Evolutionary conservation across 2,888 invertebrate species (phyloP).

Genomic region (Asteroscopus sphinx): DNA sequence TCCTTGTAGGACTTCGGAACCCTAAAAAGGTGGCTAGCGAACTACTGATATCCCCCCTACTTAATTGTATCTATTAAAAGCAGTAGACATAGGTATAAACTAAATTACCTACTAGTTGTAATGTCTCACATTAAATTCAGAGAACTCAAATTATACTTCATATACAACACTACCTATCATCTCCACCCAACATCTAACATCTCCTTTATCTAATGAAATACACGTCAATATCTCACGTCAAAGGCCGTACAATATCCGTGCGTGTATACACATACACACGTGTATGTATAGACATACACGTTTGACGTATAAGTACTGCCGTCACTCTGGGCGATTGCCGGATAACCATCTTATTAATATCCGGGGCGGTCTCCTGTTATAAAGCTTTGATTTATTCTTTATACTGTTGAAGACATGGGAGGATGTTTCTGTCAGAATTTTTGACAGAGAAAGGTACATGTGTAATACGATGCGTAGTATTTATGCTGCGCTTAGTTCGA

Average conservation of each 20-base stretch:
- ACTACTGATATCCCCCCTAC: too few relatives aligned
- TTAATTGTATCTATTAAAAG: background rate
- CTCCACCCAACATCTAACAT: slow-evolving; percentile 19
- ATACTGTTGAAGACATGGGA: slow-evolving; percentile 31
- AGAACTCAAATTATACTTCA: slow-evolving; percentile 5
- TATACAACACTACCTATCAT: background rate
- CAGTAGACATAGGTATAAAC: too few relatives aligned
- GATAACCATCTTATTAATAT: slow-evolving; percentile 81
- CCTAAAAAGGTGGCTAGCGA: too few relatives aligned
- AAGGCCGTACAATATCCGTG: slow-evolving; percentile 57
- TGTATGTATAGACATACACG: slow-evolving; percentile 45
- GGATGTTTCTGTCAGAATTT: background rate
- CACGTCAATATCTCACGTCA: slow-evolving; percentile 52
- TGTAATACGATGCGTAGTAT: background rate
- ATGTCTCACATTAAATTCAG: slow-evolving; percentile 6
- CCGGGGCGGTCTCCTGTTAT: slow-evolving; percentile 66
- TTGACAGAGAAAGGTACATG: background rate
- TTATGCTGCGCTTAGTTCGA: too few relatives aligned
- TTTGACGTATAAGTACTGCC: slow-evolving; percentile 55
- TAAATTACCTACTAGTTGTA: too few relatives aligned
- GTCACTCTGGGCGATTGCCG: slow-evolving; percentile 72
- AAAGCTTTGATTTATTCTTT: slow-evolving; percentile 59
- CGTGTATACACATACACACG: slow-evolving; percentile 41
- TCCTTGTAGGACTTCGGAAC: too few relatives aligned
- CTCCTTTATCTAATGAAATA: slow-evolving; percentile 40